A percentile compares a stretch with the other conserved stretches of the same genome.
Evolutionary conservation across 2,113 vertebrate species (phyloP).

Genomic region (Myrmophylax atrothorax): DNA sequence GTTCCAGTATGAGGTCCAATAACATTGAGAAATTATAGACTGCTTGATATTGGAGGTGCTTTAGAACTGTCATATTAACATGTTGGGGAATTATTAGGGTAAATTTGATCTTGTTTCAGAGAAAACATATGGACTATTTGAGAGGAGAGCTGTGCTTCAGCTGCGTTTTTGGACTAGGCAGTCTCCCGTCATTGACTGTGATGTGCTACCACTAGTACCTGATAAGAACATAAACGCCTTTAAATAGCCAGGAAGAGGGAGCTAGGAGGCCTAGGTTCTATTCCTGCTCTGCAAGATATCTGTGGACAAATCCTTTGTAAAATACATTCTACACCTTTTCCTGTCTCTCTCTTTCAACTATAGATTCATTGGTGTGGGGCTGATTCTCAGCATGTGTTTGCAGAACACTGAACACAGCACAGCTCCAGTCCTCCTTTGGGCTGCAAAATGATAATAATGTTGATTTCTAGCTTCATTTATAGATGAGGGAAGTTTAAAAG

Average conservation of each 20-base stretch:
- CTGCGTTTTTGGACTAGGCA: neutral
- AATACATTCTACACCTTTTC: neutral
- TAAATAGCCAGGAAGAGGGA: neutral
- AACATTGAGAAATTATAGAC: neutral
- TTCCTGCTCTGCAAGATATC: neutral
- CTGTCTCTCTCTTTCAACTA: neutral
- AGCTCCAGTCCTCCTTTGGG: neutral
- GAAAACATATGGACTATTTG: neutral
- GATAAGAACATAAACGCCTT: neutral
- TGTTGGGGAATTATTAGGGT: neutral
- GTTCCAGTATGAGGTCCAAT: neutral
- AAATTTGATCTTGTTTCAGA: neutral
- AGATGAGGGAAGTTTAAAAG: neutral
- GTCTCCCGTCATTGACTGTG: neutral
- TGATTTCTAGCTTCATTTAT: neutral
- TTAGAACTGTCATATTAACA: neutral
- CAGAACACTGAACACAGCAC: neutral
- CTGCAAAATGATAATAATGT: neutral
- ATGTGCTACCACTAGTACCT: neutral
- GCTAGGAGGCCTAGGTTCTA: neutral
- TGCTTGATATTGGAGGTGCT: neutral
- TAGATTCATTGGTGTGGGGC: neutral
- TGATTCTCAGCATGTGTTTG: neutral
- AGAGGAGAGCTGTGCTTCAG: neutral
- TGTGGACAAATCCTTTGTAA: neutral